A percentile compares a stretch with the other conserved stretches of the same genome.
Evolutionary conservation across 2,113 vertebrate genomes (phyloP).

Genomic region (Etia nguti): DNA sequence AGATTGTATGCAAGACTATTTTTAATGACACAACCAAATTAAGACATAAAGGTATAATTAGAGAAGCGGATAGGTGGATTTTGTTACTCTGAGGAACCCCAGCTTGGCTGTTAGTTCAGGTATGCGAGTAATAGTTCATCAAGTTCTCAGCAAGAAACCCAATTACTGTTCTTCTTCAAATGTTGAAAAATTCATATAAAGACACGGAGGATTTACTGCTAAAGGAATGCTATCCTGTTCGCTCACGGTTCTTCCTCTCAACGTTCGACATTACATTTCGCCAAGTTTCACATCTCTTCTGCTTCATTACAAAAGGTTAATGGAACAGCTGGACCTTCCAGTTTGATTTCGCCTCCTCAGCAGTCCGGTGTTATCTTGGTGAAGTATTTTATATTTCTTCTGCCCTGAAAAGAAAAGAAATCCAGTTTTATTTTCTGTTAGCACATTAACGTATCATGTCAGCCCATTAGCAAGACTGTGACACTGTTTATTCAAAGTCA

Average conservation of each 20-base stretch:
- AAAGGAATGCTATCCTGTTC: neutral
- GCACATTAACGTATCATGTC: neutral
- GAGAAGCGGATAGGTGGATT: neutral
- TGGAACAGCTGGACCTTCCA: slow-evolving; percentile 45
- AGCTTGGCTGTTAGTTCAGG: neutral
- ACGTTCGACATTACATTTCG: slow-evolving; percentile 13
- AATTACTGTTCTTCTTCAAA: neutral
- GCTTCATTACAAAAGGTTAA: slow-evolving; percentile 57
- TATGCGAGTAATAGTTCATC: neutral
- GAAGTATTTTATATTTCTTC: slow-evolving; percentile 22
- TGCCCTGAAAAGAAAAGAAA: neutral
- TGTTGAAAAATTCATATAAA: neutral
- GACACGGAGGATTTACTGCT: neutral
- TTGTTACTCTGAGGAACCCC: neutral
- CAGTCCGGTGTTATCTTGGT: slow-evolving; percentile 21
- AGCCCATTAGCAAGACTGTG: neutral
- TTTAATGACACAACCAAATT: neutral
- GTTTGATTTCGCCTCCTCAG: slow-evolving; percentile 7
- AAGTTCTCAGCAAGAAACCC: neutral
- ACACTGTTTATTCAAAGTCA: slow-evolving; percentile 38
- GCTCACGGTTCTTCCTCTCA: neutral
- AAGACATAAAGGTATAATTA: neutral
- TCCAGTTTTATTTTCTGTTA: neutral
- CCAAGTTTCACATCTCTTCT: slow-evolving; percentile 4
- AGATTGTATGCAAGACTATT: neutral